These are phyloP conservation scores for Aphyosemion australe DNA, from an alignment of 2,113 vertebrate species.

Conservation along the genomic window DNA sequence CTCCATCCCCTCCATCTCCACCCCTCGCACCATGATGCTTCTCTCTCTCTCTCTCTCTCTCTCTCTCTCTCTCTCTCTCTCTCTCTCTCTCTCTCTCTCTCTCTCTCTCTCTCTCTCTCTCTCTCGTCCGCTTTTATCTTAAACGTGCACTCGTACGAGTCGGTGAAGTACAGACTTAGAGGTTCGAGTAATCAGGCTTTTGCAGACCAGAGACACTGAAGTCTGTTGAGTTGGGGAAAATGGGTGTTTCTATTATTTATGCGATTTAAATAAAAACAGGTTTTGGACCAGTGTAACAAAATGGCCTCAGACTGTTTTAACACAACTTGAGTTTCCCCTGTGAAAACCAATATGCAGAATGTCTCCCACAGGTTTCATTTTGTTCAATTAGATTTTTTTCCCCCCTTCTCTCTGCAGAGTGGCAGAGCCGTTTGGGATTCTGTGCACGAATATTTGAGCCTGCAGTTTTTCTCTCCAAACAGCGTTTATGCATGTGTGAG, in stretches of 20 bases:
- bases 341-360: conserved; percentile 15
- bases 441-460: background rate
- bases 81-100: background rate
- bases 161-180: background rate
- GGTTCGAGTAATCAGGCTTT: background rate
- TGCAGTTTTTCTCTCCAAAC: background rate
- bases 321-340: background rate
- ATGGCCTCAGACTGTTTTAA: conserved; percentile 9
- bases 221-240: background rate
- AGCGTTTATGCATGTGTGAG: background rate
- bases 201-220: background rate
- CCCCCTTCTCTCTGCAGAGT: background rate
- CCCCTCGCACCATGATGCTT: background rate
- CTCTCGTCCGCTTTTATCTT: conserved; percentile 12
- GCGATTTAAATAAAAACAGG: background rate
- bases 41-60: background rate
- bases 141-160: conserved; percentile 6
- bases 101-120: background rate
- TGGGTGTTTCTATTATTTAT: conserved; percentile 12
- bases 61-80: no score
- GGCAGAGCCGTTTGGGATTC: conserved; percentile 8
- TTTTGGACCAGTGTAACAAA: conserved; percentile 16
- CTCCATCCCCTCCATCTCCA: conserved; percentile 4
- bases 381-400: conserved; percentile 41
- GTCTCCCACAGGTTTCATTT: conserved; percentile 39